Base-by-base conservation (phyloP, 2,797 vertebrate species). In the Cetoscarus ocellatus region DNA sequence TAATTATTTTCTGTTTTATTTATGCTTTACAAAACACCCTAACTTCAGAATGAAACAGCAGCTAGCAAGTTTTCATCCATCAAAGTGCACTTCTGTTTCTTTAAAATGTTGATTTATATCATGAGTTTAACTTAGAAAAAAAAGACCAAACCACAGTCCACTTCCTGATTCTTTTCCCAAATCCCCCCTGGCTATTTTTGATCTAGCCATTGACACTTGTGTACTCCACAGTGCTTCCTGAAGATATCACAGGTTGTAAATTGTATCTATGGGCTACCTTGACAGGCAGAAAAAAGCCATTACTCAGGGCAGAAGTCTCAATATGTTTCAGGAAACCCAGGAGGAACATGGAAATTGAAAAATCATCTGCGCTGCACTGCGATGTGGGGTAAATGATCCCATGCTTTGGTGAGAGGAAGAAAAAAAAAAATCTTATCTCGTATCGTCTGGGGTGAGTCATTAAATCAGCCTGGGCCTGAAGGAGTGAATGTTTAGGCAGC, bases 341-440 rank as follows among this genome's bases (percentile, higher is more conserved):
- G 80, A 88, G 83, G 83, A 85, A 87, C 72, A 79, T 86, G 78
- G 72, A 81, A 82, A 89, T 88, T 88, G 86, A 87, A 86, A 90
- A 86, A 85, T 81, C 80, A 72, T 80, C 58, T 68, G 62, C 54
- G 47, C 56, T n/a, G 58, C 9, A 15, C 75, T 65, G 72, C 68
- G 66, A 58, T 67, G 72, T 78, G 61, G 67, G 85, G 84, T 84
- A 87, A 90, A 92, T 89, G 85, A 87, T 85, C 86, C 83, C 9
- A 17, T 58, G 58, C 83, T 85, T 80, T 74, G 65, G 83, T 44
- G 66, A 70, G 70, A 61, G 49, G 56, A 4, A 48, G 36, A 51
- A 35, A 17, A 40, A 55, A 60, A 57, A 56, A 55, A 51, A 19
- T 45, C 56, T 15, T 61, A 71, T 78, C 73, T 76, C 70, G 79